These are phyloP conservation scores for Micoletzkya japonica DNA, from an alignment of 2,888 invertebrate species.

Conservation along the genomic window DNA sequence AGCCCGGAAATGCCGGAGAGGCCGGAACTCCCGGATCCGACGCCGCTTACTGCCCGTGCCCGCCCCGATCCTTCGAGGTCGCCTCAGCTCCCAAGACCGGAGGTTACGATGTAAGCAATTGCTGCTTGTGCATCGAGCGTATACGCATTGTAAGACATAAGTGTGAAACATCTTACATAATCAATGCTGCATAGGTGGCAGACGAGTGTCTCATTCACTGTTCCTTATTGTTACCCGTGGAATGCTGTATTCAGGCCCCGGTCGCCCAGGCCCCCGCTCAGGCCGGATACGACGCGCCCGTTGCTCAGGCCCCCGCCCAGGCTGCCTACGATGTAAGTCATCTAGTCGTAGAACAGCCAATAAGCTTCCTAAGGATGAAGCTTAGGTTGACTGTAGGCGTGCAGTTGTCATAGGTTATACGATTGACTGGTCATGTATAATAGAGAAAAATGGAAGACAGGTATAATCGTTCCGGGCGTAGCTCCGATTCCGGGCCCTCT, in stretches of 20 bases:
- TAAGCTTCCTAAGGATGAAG: too few relatives aligned
- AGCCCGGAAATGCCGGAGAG: constrained; percentile 39
- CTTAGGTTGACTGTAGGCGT: too few relatives aligned
- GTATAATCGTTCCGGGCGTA: too few relatives aligned
- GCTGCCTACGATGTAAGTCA: too few relatives aligned
- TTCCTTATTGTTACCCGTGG: background rate
- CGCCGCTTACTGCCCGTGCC: constrained; percentile 30
- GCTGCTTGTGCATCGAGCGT: background rate
- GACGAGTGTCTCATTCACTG: background rate
- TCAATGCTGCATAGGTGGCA: background rate
- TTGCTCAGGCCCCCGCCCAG: background rate
- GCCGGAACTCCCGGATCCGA: constrained; percentile 36
- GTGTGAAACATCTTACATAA: background rate
- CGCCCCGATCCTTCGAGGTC: constrained; percentile 17
- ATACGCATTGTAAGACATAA: background rate
- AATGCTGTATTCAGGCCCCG: background rate
- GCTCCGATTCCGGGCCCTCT: too few relatives aligned
- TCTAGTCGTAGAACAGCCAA: too few relatives aligned
- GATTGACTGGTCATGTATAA: too few relatives aligned
- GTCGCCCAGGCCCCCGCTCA: constrained; percentile 10
- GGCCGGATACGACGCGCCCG: constrained; percentile 13
- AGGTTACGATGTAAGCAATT: background rate
- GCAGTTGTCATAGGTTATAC: too few relatives aligned
- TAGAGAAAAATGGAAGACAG: too few relatives aligned
- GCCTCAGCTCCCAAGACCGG: background rate